Evolutionary conservation across 2,888 invertebrate species (phyloP), one percentile per base, ranked within the genome.

Genomic region (Gasteruption jaculator): DNA sequence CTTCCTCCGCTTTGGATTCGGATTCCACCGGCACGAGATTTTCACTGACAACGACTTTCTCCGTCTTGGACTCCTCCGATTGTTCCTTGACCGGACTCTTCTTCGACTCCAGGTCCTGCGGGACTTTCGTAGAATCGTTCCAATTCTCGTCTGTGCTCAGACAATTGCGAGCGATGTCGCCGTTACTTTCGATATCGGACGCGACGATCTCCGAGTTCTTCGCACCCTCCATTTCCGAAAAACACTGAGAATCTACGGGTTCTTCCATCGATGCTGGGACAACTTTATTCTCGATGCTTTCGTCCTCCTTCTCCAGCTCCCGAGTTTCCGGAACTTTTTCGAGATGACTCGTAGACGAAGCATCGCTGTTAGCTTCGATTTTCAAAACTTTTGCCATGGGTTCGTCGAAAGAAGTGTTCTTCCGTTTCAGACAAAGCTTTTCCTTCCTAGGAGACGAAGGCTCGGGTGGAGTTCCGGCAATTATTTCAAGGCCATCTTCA

Each of bases 401-500:
- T 24, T 54, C 58, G 1, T 53, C 52, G 3, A 47, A 24, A 2
- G 45, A 32, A 5, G 21, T 41, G n/a, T 40, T 46, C 40, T 52
- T 58, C 5, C 58, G 50, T 38, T 58, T 58, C 2, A 48, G 2
- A 15, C 30, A 10, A 10, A 16, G 15, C 5, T 12, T 10, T 19
- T 43, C 29, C 10, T 49, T 53, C 14, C 36, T 53, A 7, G 42
- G 42, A 0, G 53, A 48, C 25, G 32, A 21, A 16, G 3, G 29
- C 2, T 43, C 38, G 5, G 52, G 45, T 3, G 58, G 54, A 8
- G 60, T 60, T 14, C 56, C 52, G 5, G 57, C 45, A 21, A 58
- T 45, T n/a, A n/a, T n/a, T n/a, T n/a, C n/a, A n/a, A n/a, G n/a
- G n/a, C n/a, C n/a, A n/a, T n/a, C n/a, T n/a, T n/a, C n/a, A n/a